Conservation (phyloP, 2,888 invertebrate species). For the Merodon equestris region DNA sequence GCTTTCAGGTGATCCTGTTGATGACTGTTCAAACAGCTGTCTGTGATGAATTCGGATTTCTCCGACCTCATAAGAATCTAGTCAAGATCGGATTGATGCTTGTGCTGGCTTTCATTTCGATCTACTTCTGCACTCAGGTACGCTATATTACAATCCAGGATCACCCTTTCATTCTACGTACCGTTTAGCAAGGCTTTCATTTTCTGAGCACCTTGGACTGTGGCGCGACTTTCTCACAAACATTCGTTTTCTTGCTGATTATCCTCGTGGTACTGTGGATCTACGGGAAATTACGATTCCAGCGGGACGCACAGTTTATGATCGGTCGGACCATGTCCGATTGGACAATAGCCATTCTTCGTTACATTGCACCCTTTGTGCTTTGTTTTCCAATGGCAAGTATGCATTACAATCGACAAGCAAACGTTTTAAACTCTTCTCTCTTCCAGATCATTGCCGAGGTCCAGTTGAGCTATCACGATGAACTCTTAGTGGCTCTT, state of each 20-base stretch:
- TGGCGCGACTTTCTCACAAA: slow-evolving; percentile 73
- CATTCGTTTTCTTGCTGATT: slow-evolving; percentile 85
- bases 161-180: background rate
- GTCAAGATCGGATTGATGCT: slow-evolving; percentile 71
- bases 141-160: slow-evolving; percentile 1
- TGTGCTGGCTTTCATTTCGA: slow-evolving; percentile 70
- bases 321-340: slow-evolving; percentile 82
- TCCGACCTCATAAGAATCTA: slow-evolving; percentile 71
- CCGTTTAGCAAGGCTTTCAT: slow-evolving; percentile 73
- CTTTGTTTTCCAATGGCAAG: slow-evolving; percentile 73
- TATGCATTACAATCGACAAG: background rate
- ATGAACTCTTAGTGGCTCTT: slow-evolving; percentile 29
- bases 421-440: background rate
- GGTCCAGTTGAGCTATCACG: slow-evolving; percentile 47
- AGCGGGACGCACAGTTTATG: slow-evolving; percentile 86
- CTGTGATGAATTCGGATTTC: slow-evolving; percentile 75
- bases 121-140: slow-evolving; percentile 76
- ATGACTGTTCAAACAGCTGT: slow-evolving; percentile 75
- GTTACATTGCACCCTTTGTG: slow-evolving; percentile 75
- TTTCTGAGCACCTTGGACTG: slow-evolving; percentile 73
- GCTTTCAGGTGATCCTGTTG: slow-evolving; percentile 74
- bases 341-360: slow-evolving; percentile 76
- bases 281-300: slow-evolving; percentile 85
- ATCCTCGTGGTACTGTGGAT: slow-evolving; percentile 89
- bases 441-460: slow-evolving; percentile 42